Conservation (phyloP, 2,888 invertebrate genomes). For the Melangyna quadrimaculata region DNA sequence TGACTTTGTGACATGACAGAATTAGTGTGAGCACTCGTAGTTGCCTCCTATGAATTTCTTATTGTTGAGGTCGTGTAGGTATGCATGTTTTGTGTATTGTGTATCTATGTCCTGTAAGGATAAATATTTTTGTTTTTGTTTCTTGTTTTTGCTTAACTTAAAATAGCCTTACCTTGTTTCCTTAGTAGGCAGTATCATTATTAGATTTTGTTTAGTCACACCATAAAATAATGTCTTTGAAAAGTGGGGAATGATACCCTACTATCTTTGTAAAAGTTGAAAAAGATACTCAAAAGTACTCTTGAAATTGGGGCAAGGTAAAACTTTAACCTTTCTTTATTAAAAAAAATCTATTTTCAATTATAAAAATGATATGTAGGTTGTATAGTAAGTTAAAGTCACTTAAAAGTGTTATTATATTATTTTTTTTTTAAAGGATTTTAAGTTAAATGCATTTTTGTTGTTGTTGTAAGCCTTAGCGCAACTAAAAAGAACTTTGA, state of each 20-base stretch:
- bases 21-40: constrained; percentile 56
- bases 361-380: neutral
- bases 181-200: constrained; percentile 1
- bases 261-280: neutral
- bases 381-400: neutral
- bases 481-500: no score
- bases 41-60: constrained; percentile 33
- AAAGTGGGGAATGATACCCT: neutral
- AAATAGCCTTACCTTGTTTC: neutral
- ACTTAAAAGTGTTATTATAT: no score
- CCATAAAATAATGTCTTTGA: neutral
- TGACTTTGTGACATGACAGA: constrained; percentile 65
- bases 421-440: no score
- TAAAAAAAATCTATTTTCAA: neutral
- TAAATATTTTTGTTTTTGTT: neutral
- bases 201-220: constrained; percentile 15
- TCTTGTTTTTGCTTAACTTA: neutral
- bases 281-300: neutral
- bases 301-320: constrained; percentile 10
- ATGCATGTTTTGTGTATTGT: neutral
- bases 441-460: no score
- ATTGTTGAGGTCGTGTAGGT: neutral
- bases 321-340: constrained; percentile 3
- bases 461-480: no score
- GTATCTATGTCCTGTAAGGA: constrained; percentile 19